A percentile compares a stretch with the other conserved stretches of the same genome.
Conservation (phyloP, 2,888 invertebrate species). For the Pogonocherus hispidulus region DNA sequence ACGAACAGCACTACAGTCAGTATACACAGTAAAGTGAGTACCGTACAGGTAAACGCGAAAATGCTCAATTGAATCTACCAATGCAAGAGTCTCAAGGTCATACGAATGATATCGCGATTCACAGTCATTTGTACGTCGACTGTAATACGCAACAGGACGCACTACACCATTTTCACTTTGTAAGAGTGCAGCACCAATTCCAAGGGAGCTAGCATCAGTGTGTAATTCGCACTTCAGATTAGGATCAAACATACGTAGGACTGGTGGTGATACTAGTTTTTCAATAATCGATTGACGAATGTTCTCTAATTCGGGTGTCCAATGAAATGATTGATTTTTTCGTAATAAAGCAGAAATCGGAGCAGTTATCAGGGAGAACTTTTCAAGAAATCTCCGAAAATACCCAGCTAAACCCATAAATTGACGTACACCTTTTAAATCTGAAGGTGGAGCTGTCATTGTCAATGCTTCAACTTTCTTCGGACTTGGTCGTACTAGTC, state of each 20-base stretch:
- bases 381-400: conserved; percentile 5
- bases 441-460: conserved; percentile 18
- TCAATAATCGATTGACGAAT: conserved; percentile 4
- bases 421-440: conserved; percentile 1
- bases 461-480: conserved; percentile 45
- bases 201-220: background rate
- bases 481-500: conserved; percentile 39
- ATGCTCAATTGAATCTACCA: conserved; percentile 36
- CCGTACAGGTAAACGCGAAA: conserved; percentile 46
- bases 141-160: conserved; percentile 44
- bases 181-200: background rate
- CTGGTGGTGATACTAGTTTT: background rate
- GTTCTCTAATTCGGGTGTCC: conserved; percentile 7
- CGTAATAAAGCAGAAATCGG: background rate
- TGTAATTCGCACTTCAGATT: background rate
- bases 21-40: conserved; percentile 47
- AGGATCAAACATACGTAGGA: background rate
- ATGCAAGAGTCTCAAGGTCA: conserved; percentile 49
- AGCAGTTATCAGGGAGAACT: background rate
- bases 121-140: conserved; percentile 40
- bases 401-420: conserved; percentile 6
- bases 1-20: conserved; percentile 54
- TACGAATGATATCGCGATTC: conserved; percentile 48
- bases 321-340: conserved; percentile 5
- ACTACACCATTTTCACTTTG: conserved; percentile 20